Percentiles rank a stretch among this genome's conserved stretches.
These are phyloP conservation scores for Drosophila longiperda DNA, from an alignment of 2,888 invertebrate genomes.

Conservation along the genomic window DNA sequence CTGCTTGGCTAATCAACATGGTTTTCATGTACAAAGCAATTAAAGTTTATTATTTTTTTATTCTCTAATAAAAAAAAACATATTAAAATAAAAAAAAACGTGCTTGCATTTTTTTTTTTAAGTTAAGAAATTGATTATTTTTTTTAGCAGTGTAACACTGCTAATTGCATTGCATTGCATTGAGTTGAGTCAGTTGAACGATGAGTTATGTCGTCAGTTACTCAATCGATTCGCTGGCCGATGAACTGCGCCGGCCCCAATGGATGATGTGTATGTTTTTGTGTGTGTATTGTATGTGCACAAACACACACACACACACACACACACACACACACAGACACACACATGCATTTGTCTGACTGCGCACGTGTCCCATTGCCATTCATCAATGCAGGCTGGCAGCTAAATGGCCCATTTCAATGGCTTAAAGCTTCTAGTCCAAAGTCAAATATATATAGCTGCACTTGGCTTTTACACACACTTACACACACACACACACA, in stretches of 20 bases:
- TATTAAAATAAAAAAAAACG: not conserved
- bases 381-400: constrained; percentile 32
- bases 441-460: constrained; percentile 40
- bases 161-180: constrained; percentile 5
- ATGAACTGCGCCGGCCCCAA: constrained; percentile 68
- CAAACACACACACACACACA: not conserved
- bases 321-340: not conserved
- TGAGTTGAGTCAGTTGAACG: constrained; percentile 26
- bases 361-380: constrained; percentile 58
- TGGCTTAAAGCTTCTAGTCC: constrained; percentile 33
- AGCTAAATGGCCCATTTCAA: constrained; percentile 35
- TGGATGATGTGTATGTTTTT: constrained; percentile 41
- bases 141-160: constrained; percentile 2
- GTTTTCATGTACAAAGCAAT: not conserved
- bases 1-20: constrained; percentile 36
- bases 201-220: constrained; percentile 40
- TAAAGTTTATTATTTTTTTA: too few relatives aligned
- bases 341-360: constrained; percentile 3
- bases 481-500: not conserved
- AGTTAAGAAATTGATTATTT: not conserved
- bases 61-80: too few relatives aligned
- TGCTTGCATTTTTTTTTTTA: too few relatives aligned
- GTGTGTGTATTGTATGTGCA: not conserved
- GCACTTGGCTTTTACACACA: constrained; percentile 36
- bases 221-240: constrained; percentile 65